Evolutionary conservation across 2,888 invertebrate genomes (phyloP).

Genomic region (Drosophila neoperkinsi): DNA sequence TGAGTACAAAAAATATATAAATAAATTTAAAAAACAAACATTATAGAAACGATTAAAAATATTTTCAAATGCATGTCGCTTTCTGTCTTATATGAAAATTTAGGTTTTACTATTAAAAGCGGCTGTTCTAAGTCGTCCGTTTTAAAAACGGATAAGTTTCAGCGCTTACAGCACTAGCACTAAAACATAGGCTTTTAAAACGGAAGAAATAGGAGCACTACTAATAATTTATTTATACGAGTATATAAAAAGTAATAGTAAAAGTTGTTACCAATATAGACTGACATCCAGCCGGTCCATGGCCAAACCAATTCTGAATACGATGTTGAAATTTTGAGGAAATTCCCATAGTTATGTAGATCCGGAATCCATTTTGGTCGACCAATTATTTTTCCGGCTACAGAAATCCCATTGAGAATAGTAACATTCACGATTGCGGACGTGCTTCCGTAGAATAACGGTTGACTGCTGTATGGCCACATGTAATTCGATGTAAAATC

Average conservation of each 20-base stretch:
- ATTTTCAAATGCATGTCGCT: too few species aligned
- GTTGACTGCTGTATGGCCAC: slow-evolving; percentile 99
- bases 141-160: too few species aligned
- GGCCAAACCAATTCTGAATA: slow-evolving; percentile 96
- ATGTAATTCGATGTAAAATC: slow-evolving; percentile 98
- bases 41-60: too few species aligned
- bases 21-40: too few species aligned
- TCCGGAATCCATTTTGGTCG: slow-evolving; percentile 93
- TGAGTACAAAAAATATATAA: too few species aligned
- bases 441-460: slow-evolving; percentile 94
- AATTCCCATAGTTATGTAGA: slow-evolving; percentile 91
- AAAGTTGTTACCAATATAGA: slow-evolving; percentile 87
- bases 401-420: slow-evolving; percentile 96
- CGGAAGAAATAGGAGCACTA: too few species aligned
- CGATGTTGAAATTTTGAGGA: slow-evolving; percentile 91
- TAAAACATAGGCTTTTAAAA: too few species aligned
- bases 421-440: slow-evolving; percentile 97
- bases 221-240: background rate
- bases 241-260: background rate
- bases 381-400: slow-evolving; percentile 91
- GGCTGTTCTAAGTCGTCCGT: too few species aligned
- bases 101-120: too few species aligned
- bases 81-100: too few species aligned
- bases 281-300: slow-evolving; percentile 98
- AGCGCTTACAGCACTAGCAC: too few species aligned